These are phyloP conservation scores for Sarcophaga carnaria DNA, from an alignment of 2,888 invertebrate species.

Conservation along the genomic window DNA sequence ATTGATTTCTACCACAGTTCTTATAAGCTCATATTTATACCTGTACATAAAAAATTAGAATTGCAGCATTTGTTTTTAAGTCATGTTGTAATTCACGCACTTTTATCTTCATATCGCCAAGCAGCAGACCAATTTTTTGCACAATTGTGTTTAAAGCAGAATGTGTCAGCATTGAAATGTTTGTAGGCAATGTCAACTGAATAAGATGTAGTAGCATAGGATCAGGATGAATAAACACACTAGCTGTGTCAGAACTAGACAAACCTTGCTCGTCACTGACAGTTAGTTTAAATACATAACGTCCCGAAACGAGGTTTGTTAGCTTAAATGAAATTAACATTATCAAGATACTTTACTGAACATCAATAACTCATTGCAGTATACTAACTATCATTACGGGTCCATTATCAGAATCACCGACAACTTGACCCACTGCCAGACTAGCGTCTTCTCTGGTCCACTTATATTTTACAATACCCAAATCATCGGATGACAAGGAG, in stretches of 20 bases:
- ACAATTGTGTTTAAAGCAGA: constrained; percentile 86
- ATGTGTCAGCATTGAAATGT: constrained; percentile 86
- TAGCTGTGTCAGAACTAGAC: constrained; percentile 90
- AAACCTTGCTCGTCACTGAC: constrained; percentile 95
- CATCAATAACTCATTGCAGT: background rate
- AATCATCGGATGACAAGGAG: constrained; percentile 92
- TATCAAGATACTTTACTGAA: background rate
- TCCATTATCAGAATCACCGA: constrained; percentile 89
- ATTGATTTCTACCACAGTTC: background rate
- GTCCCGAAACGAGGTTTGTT: constrained; percentile 92
- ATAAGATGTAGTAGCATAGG: constrained; percentile 89
- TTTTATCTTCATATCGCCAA: constrained; percentile 87
- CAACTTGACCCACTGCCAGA: constrained; percentile 91
- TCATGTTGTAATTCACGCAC: constrained; percentile 84
- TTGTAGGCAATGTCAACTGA: constrained; percentile 91
- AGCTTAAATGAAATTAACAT: constrained; percentile 82
- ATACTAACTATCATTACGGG: constrained; percentile 88
- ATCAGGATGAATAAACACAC: constrained; percentile 91
- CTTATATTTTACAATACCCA: constrained; percentile 91
- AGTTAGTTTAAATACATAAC: constrained; percentile 93
- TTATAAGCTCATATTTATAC: constrained; percentile 70
- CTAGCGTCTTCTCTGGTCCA: constrained; percentile 91
- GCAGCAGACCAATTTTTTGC: constrained; percentile 90
- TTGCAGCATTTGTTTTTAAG: constrained; percentile 85
- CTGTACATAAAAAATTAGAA: constrained; percentile 87